Conservation (phyloP, 2,113 vertebrate species). For the Prionailurus bengalensis region DNA sequence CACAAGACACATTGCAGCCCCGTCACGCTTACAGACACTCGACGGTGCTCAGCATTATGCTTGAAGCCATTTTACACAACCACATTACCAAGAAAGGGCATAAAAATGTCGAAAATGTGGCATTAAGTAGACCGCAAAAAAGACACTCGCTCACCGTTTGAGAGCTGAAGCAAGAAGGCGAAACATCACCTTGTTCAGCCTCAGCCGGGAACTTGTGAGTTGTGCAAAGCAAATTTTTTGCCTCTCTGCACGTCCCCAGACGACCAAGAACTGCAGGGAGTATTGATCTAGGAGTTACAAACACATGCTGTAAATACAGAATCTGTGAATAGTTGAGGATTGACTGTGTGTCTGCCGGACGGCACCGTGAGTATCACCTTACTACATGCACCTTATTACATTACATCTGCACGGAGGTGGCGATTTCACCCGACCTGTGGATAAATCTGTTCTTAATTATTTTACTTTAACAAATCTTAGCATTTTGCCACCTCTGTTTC, state of each 20-base stretch:
- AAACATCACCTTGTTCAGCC: not conserved
- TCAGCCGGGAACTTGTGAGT: not conserved
- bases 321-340: no score
- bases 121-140: not conserved
- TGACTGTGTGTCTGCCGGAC: not conserved
- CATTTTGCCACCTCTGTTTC: not conserved
- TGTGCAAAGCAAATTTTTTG: not conserved
- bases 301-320: not conserved
- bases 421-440: not conserved
- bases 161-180: not conserved
- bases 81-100: not conserved
- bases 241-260: not conserved
- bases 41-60: not conserved
- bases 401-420: not conserved
- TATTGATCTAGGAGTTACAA: not conserved
- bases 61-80: not conserved
- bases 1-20: not conserved
- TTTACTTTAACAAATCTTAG: not conserved
- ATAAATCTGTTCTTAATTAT: not conserved
- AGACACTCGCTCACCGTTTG: not conserved
- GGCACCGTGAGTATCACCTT: not conserved
- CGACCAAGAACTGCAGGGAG: not conserved
- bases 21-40: not conserved
- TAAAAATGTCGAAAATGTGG: not conserved
- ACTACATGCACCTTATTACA: no score